phyloP scores from a whole-genome alignment of 2,113 vertebrate species.

The Petrocephalus zakoni region DNA sequence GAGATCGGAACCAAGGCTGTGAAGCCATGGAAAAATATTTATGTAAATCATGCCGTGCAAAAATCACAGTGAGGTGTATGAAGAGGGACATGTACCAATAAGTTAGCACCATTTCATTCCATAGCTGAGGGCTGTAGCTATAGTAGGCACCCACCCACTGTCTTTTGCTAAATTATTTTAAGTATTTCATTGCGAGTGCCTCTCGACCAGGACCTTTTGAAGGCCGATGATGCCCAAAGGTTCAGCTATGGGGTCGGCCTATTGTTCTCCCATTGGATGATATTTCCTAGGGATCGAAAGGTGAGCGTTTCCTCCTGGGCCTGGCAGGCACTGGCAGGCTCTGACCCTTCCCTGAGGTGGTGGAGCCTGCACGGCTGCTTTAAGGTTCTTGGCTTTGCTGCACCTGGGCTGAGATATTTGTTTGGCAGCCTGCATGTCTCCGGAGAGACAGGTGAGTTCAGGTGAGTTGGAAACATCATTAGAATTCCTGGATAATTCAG shows the following conservation, averaged over 20 bases:
- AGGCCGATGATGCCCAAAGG: not conserved
- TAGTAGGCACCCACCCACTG: not conserved
- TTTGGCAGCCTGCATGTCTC: not conserved
- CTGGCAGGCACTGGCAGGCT: not conserved
- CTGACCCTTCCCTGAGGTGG: not conserved
- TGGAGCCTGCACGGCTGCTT: not conserved
- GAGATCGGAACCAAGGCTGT: not conserved
- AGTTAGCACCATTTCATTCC: not conserved
- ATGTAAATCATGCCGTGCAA: not conserved
- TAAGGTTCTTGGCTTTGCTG: not conserved
- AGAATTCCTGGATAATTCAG: not conserved
- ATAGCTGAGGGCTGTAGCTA: not conserved
- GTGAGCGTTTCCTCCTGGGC: not conserved
- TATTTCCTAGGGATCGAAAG: not conserved
- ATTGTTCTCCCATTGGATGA: not conserved
- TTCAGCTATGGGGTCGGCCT: too few species aligned
- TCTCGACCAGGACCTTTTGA: not conserved
- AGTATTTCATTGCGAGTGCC: not conserved
- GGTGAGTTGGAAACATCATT: not conserved
- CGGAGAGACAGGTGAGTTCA: not conserved
- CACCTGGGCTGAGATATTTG: not conserved
- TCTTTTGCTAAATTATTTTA: not conserved
- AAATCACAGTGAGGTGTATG: not conserved
- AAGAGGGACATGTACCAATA: not conserved
- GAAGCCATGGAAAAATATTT: not conserved